These are phyloP conservation scores for Stichodactyla helianthus DNA, from an alignment of 64 coral and sea anemone genomes.

Conservation along the genomic window DNA sequence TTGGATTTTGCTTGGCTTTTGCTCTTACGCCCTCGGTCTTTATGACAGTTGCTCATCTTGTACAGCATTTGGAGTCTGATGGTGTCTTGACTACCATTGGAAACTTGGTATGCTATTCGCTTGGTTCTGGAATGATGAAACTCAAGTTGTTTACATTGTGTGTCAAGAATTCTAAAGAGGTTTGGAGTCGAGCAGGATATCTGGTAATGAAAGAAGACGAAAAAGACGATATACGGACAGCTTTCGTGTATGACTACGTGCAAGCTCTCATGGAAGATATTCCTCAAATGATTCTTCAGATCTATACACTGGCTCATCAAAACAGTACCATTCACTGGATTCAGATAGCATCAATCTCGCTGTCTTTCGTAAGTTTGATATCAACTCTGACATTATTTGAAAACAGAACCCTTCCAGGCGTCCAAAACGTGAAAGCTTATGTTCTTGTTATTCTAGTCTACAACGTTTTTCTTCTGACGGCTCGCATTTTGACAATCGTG, in stretches of 20 bases:
- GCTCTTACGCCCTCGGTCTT: slow-evolving; percentile 32
- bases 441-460: slow-evolving; percentile 29
- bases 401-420: slow-evolving; percentile 19
- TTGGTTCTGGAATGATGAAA: slow-evolving; percentile 56
- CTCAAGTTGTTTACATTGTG: slow-evolving; percentile 46
- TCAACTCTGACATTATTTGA: slow-evolving; percentile 38
- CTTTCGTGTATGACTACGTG: slow-evolving; percentile 35
- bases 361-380: slow-evolving; percentile 36
- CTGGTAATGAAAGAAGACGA: slow-evolving; percentile 28
- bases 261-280: slow-evolving; percentile 54
- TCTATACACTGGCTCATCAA: slow-evolving; percentile 33
- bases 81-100: background rate
- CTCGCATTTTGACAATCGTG: slow-evolving; percentile 50
- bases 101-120: slow-evolving; percentile 21
- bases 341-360: slow-evolving; percentile 36
- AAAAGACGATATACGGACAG: slow-evolving; percentile 25
- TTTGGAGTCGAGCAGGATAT: slow-evolving; percentile 25
- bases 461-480: slow-evolving; percentile 35
- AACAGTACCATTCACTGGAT: slow-evolving; percentile 17
- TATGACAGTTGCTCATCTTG: slow-evolving; percentile 29
- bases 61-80: slow-evolving; percentile 15
- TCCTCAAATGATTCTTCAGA: slow-evolving; percentile 54
- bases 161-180: slow-evolving; percentile 48
- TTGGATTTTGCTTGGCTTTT: slow-evolving; percentile 54
- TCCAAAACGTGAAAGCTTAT: slow-evolving; percentile 1